Base-by-base conservation (phyloP, 2,113 vertebrate genomes). In the Zosterops borbonicus region DNA sequence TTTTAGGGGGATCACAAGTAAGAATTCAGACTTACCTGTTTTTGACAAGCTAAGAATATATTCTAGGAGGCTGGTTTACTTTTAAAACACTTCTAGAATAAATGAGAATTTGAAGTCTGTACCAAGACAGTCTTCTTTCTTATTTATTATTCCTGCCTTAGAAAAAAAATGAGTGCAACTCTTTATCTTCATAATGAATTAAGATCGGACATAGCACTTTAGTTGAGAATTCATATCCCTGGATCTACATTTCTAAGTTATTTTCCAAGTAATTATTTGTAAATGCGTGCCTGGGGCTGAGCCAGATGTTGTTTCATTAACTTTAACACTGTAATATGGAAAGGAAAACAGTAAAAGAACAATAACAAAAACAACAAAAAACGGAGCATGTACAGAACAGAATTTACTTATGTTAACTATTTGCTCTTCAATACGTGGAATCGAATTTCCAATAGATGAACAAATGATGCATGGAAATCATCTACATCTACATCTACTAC, bases 261-360 rank as follows among this genome's bases (percentile, higher is more conserved):
- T 90, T 87, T 95, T 94, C 81, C 69, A 86, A 78, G 42, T 89
- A 89, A 83, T 90, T 94, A 62, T 89, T 84, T 90, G 39, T 70
- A 68, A 93, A 44, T 81, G 29, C 2, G 1, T 90, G 84, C 47
- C 65, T 84, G 44, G 13, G 44, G 33, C 78, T 53, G 39, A 77
- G 65, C 35, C 79, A 94, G 58, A 90, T 89, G 46, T 76, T 91
- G 22, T 55, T 77, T 76, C 14, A 46, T 90, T 69, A 75, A 8
- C 42, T 83, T 92, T 75, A 83, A 74, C 33, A 47, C 44, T 18
- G 14, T 79, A 50, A 62, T 25, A 53, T 13, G 21, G 18, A 84
- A 18, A 69, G 35, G 3, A 22, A 85, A 80, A n/a, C 10, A 58
- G 15, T 67, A 35, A 63, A 81, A 62, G 6, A 79, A 12, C 5